phyloP scores from a whole-genome alignment of 2,888 invertebrate genomes.

The Idaea biselata region DNA sequence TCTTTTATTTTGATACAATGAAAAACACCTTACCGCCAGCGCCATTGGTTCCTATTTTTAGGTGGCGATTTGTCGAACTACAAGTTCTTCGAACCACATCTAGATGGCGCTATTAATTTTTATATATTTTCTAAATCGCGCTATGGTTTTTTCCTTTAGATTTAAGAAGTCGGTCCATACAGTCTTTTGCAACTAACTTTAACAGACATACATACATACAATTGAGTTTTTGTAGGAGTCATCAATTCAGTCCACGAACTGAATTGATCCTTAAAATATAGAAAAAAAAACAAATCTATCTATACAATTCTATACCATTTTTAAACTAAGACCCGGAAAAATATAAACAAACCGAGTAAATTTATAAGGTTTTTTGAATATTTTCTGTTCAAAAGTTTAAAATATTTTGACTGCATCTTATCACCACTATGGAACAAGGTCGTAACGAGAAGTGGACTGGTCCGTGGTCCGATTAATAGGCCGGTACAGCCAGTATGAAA shows the following conservation, averaged over 20 bases:
- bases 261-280: conserved; percentile 16
- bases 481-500: too few species aligned
- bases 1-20: background rate
- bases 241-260: background rate
- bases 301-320: too few species aligned
- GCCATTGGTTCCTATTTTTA: background rate
- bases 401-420: too few species aligned
- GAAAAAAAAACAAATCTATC: conserved; percentile 15
- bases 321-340: too few species aligned
- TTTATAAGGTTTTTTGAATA: too few species aligned
- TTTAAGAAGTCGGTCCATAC: background rate
- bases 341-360: too few species aligned
- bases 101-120: background rate
- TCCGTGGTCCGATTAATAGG: too few species aligned
- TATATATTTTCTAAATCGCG: background rate
- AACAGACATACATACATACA: conserved; percentile 1
- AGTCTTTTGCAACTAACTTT: background rate
- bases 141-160: background rate
- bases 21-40: background rate
- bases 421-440: too few species aligned
- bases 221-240: background rate
- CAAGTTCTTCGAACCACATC: background rate
- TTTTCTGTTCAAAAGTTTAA: too few species aligned
- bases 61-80: background rate
- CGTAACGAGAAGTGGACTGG: too few species aligned